Evolutionary conservation across 2,797 vertebrate genomes (phyloP).

Genomic region (Channallabes apus): DNA sequence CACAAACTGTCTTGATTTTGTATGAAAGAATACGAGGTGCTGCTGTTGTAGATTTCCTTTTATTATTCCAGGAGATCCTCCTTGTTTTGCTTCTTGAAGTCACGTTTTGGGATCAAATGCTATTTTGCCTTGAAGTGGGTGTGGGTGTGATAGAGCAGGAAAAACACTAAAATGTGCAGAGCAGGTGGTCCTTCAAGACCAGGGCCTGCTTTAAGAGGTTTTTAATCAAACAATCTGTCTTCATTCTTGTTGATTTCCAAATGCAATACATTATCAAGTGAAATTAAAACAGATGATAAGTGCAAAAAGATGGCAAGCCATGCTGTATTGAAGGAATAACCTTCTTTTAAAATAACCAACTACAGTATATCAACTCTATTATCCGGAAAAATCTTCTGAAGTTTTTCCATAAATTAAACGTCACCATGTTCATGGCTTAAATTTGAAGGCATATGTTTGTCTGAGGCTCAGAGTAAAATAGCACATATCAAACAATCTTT

Average conservation of each 20-base stretch:
- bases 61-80: not conserved
- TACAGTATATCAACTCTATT: not conserved
- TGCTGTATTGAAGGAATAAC: not conserved
- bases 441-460: constrained; percentile 2
- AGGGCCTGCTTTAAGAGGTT: not conserved
- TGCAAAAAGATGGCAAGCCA: not conserved
- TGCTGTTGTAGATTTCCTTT: not conserved
- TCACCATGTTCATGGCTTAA: constrained; percentile 16
- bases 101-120: not conserved
- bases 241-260: not conserved
- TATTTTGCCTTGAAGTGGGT: constrained; percentile 4
- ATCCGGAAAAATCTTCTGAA: not conserved
- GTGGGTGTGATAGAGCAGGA: too few species aligned
- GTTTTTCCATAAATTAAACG: not conserved
- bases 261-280: not conserved
- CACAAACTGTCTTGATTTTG: not conserved
- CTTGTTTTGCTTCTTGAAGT: not conserved
- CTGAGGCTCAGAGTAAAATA: not conserved
- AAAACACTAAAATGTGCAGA: too few species aligned
- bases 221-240: not conserved
- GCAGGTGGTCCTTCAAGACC: too few species aligned
- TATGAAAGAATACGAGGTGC: not conserved
- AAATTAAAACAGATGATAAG: not conserved
- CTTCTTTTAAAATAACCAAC: not conserved
- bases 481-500: constrained; percentile 16